A percentile compares a stretch with the other conserved stretches of the same genome.
Evolutionary conservation across 2,888 invertebrate genomes (phyloP).

Genomic region (Heliconius aoede): DNA sequence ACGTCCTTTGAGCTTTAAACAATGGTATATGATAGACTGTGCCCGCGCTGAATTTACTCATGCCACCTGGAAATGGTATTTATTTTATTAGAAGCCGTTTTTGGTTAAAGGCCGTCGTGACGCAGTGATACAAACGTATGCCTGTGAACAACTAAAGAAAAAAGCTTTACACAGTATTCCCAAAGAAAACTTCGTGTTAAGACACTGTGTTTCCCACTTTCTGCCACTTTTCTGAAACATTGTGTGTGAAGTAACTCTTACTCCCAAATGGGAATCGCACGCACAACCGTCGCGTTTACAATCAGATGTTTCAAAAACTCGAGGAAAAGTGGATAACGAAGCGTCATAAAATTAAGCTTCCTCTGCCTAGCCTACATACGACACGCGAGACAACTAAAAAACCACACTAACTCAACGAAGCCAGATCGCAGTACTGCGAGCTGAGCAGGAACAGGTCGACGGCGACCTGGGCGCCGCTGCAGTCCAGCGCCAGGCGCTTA

Average conservation of each 20-base stretch:
- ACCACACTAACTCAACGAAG: constrained; percentile 94
- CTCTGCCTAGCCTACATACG: not conserved
- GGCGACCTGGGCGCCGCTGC: constrained; percentile 97
- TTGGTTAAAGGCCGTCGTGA: too few relatives aligned
- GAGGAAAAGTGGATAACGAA: too few relatives aligned
- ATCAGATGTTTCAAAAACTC: too few relatives aligned
- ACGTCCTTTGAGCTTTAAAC: constrained; percentile 88
- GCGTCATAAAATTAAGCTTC: too few relatives aligned
- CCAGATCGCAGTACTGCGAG: constrained; percentile 96
- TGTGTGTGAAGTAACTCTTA: not conserved
- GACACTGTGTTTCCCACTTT: not conserved
- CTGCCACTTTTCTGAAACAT: not conserved
- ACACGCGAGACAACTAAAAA: not conserved
- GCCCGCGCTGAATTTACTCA: constrained; percentile 97
- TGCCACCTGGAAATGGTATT: constrained; percentile 85
- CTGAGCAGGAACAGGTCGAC: constrained; percentile 97
- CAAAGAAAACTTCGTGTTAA: too few relatives aligned
- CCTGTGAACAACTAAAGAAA: too few relatives aligned
- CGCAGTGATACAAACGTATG: too few relatives aligned
- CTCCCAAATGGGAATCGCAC: not conserved
- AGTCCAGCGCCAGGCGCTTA: constrained; percentile 97
- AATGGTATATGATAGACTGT: constrained; percentile 96
- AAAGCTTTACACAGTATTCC: too few relatives aligned
- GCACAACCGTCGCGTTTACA: not conserved
- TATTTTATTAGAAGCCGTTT: not conserved